Base-by-base conservation (phyloP, 2,888 invertebrate genomes). In the Nomada hirtipes region DNA sequence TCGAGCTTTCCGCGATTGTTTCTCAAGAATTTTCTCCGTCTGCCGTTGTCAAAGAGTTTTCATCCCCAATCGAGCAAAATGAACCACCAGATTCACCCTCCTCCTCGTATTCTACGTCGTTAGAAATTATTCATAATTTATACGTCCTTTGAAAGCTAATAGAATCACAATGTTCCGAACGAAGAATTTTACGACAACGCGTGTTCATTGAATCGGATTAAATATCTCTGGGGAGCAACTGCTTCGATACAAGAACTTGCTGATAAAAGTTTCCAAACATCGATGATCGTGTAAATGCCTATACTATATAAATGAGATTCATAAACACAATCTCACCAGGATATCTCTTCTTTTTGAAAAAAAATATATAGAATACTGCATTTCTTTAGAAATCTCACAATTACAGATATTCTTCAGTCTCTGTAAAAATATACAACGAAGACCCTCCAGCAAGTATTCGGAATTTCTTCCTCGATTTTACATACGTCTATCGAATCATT, bases 1-100 rank as follows among this genome's bases (percentile, higher is more conserved):
- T 69, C n/a, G 4, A 53, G 20, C 20, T 44, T 23, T 18, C 7
- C 50, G 13, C 67, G 15, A 60, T 60, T 67, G 52, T 72, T n/a
- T 42, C 36, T 60, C 29, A 15, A 26, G 60, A 36, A 53, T 53
- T 55, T 42, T 52, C 42, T 15, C 44, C 47, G 7, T 15, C 42
- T 15, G 42, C 26, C 36, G 42, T 1, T 20, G 47, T 9, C 13
- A 0, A n/a, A 29, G 59, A 70, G 47, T 50, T 29, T 47, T 47
- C 29, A 29, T 29, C 69, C 9, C 7, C n/a, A 29, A 59, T 47
- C 20, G 47, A 26, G 57, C 57, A 18, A 44, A 57, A 69, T 23
- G 44, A 44, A 26, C 23, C 65, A 1, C 15, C 1, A 4, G 4
- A 7, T 20, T 13, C 47, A 11, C 47, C 47, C 47, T 36, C n/a